Evolutionary conservation across 2,113 vertebrate species (phyloP), one percentile per base, ranked within the genome.

Genomic region (Pipra filicauda): DNA sequence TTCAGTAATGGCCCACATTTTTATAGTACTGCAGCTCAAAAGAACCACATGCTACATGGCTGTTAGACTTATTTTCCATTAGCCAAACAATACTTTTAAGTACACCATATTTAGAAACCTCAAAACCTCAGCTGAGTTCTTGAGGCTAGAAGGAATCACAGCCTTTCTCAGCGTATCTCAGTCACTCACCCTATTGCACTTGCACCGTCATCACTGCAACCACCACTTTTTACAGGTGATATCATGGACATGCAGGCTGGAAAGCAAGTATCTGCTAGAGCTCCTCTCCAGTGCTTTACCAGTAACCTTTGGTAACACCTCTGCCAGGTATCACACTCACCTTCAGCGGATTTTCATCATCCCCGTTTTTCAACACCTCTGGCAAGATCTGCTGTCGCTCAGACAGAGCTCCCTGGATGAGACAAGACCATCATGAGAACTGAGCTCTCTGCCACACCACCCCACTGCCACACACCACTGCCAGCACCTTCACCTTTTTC

Each of bases 401-500:
- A 30, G 99, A 97, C 46, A 98, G 94, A 33, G 98, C 97, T 31
- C 98, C 97, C 98, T 99, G 97, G 12, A 66, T 55, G 49, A 91
- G 88, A 77, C 28, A 91, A 85, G 54, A 61, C 75, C 6, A 4
- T 15, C 24, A 14, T 97, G n/a, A 98, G 83, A 28, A 39, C 9
- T 0, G 1, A 69, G 22, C 71, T 76, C 75, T 55, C n/a, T 51
- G 49, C 31, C 48, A 16, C 3, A 12, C 1, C 3, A 41, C 57
- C 23, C 26, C 51, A 78, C 19, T 2, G 1, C 9, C 19, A 12
- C 23, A 20, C 15, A 2, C 19, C 7, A 30, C 2, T 33, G 37
- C 23, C 91, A 37, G 24, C 39, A 46, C 31, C 37, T 21, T 95
- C 98, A 99, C 99, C 99, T 99, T 99, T 96, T 99, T 99, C 97